Conservation (phyloP, 2,888 invertebrate genomes). For the Scotopteryx bipunctaria region DNA sequence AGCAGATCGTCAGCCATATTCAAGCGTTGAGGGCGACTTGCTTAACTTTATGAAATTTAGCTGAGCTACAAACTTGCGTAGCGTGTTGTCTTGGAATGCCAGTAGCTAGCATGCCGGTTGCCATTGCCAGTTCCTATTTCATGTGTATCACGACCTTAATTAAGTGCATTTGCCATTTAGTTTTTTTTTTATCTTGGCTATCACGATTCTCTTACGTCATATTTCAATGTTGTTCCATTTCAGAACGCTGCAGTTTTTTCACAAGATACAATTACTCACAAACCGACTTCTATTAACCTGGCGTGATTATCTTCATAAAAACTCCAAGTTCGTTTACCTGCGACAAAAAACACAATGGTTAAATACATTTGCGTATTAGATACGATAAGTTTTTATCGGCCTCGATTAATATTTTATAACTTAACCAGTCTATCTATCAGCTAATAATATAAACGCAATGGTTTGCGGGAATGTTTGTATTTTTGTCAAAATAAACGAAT, state of each 20-base stretch:
- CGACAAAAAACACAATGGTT: constrained; percentile 41
- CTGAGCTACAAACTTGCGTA: too few species aligned
- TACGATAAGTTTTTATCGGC: constrained; percentile 34
- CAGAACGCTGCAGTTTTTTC: constrained; percentile 4
- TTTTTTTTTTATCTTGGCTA: too few species aligned
- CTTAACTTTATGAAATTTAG: too few species aligned
- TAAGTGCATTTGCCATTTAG: too few species aligned
- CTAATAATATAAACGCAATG: background rate
- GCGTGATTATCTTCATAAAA: constrained; percentile 31
- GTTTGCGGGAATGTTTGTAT: background rate
- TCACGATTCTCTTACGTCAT: too few species aligned
- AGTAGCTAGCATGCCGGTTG: too few species aligned
- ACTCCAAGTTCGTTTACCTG: constrained; percentile 41
- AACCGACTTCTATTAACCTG: constrained; percentile 21
- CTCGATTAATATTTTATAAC: constrained; percentile 32
- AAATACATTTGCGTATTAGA: constrained; percentile 30
- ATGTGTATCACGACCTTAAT: too few species aligned
- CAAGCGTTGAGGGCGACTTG: too few species aligned
- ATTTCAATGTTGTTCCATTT: too few species aligned
- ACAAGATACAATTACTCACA: constrained; percentile 18
- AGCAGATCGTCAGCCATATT: too few species aligned
- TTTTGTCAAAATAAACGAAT: background rate
- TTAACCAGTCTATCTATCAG: constrained; percentile 13
- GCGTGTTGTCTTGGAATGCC: too few species aligned
- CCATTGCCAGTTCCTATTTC: too few species aligned